Evolutionary conservation across 2,113 vertebrate species (phyloP).

Genomic region (Scolopax mira): DNA sequence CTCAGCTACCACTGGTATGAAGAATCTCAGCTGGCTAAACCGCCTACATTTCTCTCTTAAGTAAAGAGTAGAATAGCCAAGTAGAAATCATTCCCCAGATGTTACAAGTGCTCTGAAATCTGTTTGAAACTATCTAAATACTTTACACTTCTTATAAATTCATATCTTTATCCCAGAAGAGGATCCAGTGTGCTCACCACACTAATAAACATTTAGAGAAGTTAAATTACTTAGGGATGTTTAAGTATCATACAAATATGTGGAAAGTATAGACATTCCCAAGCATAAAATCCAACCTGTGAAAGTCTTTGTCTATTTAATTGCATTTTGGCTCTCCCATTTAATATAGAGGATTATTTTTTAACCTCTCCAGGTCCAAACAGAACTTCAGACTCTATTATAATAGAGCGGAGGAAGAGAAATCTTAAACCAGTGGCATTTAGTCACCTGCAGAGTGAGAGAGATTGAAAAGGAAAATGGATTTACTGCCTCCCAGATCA

Average conservation of each 20-base stretch:
- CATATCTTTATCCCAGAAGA: conserved; percentile 54
- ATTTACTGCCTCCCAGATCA: conserved; percentile 25
- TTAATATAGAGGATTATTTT: conserved; percentile 19
- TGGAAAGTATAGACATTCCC: neutral
- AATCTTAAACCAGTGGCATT: conserved; percentile 12
- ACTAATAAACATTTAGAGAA: conserved; percentile 68
- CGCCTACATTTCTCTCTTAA: conserved; percentile 32
- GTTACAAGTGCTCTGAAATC: conserved; percentile 34
- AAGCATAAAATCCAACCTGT: neutral
- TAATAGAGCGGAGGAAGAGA: neutral
- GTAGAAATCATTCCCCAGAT: conserved; percentile 46
- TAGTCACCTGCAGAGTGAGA: conserved; percentile 17
- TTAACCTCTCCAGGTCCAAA: conserved; percentile 34
- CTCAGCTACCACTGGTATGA: neutral
- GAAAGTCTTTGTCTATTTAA: conserved; percentile 18
- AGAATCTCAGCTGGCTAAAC: neutral
- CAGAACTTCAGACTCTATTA: conserved; percentile 12
- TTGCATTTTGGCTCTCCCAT: neutral
- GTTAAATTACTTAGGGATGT: conserved; percentile 62
- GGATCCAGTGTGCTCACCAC: conserved; percentile 19
- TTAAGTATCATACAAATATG: conserved; percentile 53
- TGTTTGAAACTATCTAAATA: conserved; percentile 55
- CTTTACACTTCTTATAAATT: conserved; percentile 49
- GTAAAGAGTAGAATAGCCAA: conserved; percentile 48
- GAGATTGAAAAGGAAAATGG: neutral